These are phyloP conservation scores for Mellilla xanthometata DNA, from an alignment of 2,888 invertebrate species.

Conservation along the genomic window DNA sequence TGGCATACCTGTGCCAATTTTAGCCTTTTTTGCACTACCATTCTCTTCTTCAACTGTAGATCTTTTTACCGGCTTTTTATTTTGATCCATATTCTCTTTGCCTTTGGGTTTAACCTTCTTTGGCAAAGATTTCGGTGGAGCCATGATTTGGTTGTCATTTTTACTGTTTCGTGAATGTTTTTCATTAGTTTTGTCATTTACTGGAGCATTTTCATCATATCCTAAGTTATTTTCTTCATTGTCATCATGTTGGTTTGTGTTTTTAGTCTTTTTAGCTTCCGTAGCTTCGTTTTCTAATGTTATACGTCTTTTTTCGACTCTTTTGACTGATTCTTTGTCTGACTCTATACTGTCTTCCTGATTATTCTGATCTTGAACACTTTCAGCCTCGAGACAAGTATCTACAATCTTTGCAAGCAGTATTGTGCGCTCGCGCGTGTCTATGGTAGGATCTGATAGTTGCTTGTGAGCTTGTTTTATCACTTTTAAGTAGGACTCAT, in stretches of 20 bases:
- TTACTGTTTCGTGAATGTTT: slow-evolving; percentile 23
- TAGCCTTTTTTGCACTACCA: slow-evolving; percentile 17
- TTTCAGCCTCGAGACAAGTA: slow-evolving; percentile 56
- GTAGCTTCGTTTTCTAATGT: slow-evolving; percentile 10
- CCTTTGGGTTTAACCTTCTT: slow-evolving; percentile 53
- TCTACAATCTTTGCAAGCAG: slow-evolving; percentile 58
- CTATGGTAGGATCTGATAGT: slow-evolving; percentile 52
- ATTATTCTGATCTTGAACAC: no score
- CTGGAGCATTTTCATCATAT: neutral
- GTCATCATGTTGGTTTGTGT: neutral
- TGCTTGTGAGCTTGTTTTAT: slow-evolving; percentile 55
- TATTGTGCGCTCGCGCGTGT: slow-evolving; percentile 59
- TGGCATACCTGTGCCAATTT: slow-evolving; percentile 1
- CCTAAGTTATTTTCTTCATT: neutral
- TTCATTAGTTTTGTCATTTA: neutral
- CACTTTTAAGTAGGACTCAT: slow-evolving; percentile 55
- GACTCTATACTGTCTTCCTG: slow-evolving; percentile 41
- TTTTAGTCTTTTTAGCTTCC: slow-evolving; percentile 11
- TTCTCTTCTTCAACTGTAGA: slow-evolving; percentile 3
- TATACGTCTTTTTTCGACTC: slow-evolving; percentile 13
- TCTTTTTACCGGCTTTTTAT: slow-evolving; percentile 27
- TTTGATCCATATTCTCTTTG: slow-evolving; percentile 37
- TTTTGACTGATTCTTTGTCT: slow-evolving; percentile 41
- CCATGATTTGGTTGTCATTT: slow-evolving; percentile 54
- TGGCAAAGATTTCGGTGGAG: slow-evolving; percentile 61